Percentiles rank a stretch among this genome's conserved stretches.
phyloP scores from a whole-genome alignment of 2,797 vertebrate species.

The Hozukius guyotensis region DNA sequence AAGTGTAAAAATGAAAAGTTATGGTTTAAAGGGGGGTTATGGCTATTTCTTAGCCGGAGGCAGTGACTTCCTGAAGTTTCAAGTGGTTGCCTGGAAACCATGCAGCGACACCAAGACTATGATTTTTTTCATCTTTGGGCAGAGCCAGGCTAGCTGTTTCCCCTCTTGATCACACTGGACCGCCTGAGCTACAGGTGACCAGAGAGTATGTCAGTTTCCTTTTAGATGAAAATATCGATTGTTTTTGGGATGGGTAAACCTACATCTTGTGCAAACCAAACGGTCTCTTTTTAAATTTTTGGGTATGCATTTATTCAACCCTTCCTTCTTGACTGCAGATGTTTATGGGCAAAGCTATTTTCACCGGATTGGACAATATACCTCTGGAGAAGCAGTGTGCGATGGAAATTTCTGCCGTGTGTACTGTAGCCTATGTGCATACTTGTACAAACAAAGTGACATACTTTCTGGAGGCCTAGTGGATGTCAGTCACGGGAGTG shows the following conservation, averaged over 20 bases:
- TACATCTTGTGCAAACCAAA: too few species aligned
- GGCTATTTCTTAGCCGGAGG: neutral
- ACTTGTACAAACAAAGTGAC: slow-evolving; percentile 65
- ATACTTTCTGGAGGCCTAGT: slow-evolving; percentile 54
- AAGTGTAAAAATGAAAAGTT: neutral
- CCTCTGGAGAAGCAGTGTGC: neutral
- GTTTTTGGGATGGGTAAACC: neutral
- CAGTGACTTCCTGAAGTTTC: neutral
- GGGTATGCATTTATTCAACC: slow-evolving; percentile 31
- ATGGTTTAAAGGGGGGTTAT: too few species aligned
- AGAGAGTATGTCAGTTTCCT: neutral
- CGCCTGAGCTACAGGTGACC: neutral
- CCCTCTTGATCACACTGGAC: too few species aligned
- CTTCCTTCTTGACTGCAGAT: slow-evolving; percentile 26
- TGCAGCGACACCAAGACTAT: neutral
- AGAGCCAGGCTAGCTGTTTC: neutral
- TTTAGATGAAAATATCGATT: neutral
- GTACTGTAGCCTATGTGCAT: slow-evolving; percentile 20
- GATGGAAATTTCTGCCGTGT: slow-evolving; percentile 31
- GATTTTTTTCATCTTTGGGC: neutral
- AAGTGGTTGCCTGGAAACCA: neutral
- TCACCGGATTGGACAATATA: neutral
- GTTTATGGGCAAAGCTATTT: slow-evolving; percentile 22
- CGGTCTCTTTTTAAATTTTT: too few species aligned
- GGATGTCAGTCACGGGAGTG: slow-evolving; percentile 62